These are phyloP conservation scores for Caloenas nicobarica DNA, from an alignment of 2,113 vertebrate species.

Conservation along the genomic window DNA sequence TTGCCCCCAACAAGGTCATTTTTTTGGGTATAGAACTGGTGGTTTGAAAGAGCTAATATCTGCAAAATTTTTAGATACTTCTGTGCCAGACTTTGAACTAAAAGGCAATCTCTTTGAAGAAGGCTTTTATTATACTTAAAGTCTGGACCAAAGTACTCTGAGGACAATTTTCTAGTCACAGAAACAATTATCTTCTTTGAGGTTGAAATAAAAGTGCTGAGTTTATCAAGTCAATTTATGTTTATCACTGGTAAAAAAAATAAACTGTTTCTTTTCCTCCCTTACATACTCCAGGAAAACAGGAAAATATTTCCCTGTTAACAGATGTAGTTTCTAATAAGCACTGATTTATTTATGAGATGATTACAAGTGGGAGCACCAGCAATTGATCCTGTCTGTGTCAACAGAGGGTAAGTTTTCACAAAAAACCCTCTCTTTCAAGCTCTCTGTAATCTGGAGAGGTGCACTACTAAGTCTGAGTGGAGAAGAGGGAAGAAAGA, in stretches of 20 bases:
- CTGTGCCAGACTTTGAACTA: not conserved
- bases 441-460: not conserved
- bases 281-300: not conserved
- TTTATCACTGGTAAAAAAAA: not conserved
- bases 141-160: not conserved
- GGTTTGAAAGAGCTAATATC: not conserved
- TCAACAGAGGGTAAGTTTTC: not conserved
- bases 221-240: not conserved
- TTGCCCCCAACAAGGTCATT: not conserved
- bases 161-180: not conserved
- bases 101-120: not conserved
- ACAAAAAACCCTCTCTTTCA: not conserved
- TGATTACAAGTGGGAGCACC: not conserved
- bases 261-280: not conserved
- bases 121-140: not conserved
- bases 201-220: not conserved
- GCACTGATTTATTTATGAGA: not conserved
- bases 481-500: no score
- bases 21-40: not conserved
- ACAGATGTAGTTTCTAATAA: not conserved
- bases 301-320: not conserved
- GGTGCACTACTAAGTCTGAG: not conserved
- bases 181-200: not conserved
- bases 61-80: not conserved
- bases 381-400: not conserved